Percentiles rank a stretch among this genome's conserved stretches.
Conservation (phyloP, 2,113 vertebrate genomes). For the Podocnemis expansa region DNA sequence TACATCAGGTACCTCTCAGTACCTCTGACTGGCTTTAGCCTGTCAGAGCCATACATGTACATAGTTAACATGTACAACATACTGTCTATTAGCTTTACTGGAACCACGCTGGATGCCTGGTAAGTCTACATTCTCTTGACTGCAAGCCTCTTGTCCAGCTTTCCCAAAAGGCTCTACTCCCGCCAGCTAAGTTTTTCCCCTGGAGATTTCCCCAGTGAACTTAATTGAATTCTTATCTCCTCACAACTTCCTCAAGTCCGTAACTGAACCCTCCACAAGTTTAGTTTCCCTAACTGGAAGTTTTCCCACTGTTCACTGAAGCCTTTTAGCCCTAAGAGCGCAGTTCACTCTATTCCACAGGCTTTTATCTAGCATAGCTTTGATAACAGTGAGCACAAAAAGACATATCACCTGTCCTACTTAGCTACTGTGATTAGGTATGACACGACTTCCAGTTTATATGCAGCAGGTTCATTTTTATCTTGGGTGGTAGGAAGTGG, state of each 20-base stretch:
- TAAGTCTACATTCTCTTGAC: neutral
- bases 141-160: neutral
- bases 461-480: neutral
- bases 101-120: neutral
- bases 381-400: accelerated
- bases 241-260: accelerated
- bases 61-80: neutral
- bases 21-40: neutral
- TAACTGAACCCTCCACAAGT: neutral
- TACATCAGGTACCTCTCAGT: neutral
- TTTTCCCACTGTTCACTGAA: neutral
- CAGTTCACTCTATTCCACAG: neutral
- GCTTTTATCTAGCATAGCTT: neutral
- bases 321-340: neutral
- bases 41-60: neutral
- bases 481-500: neutral
- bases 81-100: neutral
- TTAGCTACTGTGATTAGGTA: neutral
- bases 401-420: neutral
- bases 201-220: neutral
- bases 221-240: neutral
- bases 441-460: neutral
- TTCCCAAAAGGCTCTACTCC: neutral
- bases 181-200: neutral
- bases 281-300: neutral